Base-by-base conservation (phyloP, 2,113 vertebrate species). In the Odontesthes bonariensis region DNA sequence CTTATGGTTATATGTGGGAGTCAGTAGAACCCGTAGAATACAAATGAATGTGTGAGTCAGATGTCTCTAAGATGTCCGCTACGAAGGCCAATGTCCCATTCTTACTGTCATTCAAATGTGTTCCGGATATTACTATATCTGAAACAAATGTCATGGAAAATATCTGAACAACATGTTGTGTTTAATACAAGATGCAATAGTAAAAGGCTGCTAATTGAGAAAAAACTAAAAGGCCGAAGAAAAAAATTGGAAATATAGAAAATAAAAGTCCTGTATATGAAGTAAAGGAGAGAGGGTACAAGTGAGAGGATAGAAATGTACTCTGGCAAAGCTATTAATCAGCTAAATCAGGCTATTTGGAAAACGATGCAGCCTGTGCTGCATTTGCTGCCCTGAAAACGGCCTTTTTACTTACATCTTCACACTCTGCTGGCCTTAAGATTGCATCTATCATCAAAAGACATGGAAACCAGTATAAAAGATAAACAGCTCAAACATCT, bases 401-500 rank as follows among this genome's bases (percentile, higher is more conserved):
- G 68, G 46, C 8, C 61, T 68, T n/a, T n/a, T 20, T 73, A 27
- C 49, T 73, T 51, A 58, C 12, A 73, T 79, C 51, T 64, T 49
- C 71, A 72, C 72, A 46, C 66, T 78, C 49, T 62, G 63, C 47
- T 69, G 53, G 49, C 62, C 81, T 70, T 79, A 69, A 72, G 71
- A 87, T 73, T 52, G 58, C 68, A 81, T 82, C 70, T 86, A 57
- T 82, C 77, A 65, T 74, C 54, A 73, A 66, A 75, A 75, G 61
- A 64, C 70, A 77, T 20, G 32, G 47, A 80, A 63, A 49, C 70
- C 42, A 0, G 31, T n/a, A 17, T 35, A 58, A 31, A 70, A 73
- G 72, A 81, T 78, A 55, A 49, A 58, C 55, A 81, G 74, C 60
- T 79, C 13, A 69, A 64, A 85, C 68, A 77, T 64, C 49, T 67